Conservation (phyloP, 2,888 invertebrate genomes). For the Torymus aiolomorphi region DNA sequence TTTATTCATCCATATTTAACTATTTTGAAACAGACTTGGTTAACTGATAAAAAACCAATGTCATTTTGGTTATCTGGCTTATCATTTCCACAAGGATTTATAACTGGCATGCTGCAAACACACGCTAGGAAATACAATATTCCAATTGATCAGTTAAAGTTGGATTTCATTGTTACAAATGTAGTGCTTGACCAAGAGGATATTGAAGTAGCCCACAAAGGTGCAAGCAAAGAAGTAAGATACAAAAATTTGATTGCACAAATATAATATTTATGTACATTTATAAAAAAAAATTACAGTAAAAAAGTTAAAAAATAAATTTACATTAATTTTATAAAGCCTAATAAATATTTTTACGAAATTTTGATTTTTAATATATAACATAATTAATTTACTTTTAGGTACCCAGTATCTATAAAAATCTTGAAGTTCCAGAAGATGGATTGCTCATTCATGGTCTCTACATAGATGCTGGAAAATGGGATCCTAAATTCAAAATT, state of each 20-base stretch:
- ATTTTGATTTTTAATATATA: slow-evolving; percentile 1
- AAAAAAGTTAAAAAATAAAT: not conserved
- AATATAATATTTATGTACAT: slow-evolving; percentile 19
- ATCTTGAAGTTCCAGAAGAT: slow-evolving; percentile 79
- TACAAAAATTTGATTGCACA: slow-evolving; percentile 16
- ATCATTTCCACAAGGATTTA: slow-evolving; percentile 94
- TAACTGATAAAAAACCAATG: slow-evolving; percentile 83
- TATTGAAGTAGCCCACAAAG: slow-evolving; percentile 77
- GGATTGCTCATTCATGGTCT: slow-evolving; percentile 88
- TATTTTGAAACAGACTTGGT: slow-evolving; percentile 80
- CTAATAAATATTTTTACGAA: slow-evolving; percentile 6
- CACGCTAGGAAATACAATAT: slow-evolving; percentile 90
- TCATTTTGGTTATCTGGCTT: slow-evolving; percentile 96
- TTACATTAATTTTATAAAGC: not conserved
- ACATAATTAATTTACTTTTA: slow-evolving; percentile 60
- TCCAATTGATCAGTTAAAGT: slow-evolving; percentile 90
- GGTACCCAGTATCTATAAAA: slow-evolving; percentile 77
- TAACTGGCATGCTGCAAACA: slow-evolving; percentile 93
- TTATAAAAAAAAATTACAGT: slow-evolving; percentile 44
- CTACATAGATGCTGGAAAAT: slow-evolving; percentile 92
- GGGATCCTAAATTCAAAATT: slow-evolving; percentile 82
- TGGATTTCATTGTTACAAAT: slow-evolving; percentile 85
- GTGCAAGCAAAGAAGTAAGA: slow-evolving; percentile 65
- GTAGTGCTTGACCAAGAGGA: slow-evolving; percentile 82
- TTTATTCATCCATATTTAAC: slow-evolving; percentile 11